phyloP scores from a whole-genome alignment of 2,113 vertebrate genomes.

The Tachycineta bicolor region DNA sequence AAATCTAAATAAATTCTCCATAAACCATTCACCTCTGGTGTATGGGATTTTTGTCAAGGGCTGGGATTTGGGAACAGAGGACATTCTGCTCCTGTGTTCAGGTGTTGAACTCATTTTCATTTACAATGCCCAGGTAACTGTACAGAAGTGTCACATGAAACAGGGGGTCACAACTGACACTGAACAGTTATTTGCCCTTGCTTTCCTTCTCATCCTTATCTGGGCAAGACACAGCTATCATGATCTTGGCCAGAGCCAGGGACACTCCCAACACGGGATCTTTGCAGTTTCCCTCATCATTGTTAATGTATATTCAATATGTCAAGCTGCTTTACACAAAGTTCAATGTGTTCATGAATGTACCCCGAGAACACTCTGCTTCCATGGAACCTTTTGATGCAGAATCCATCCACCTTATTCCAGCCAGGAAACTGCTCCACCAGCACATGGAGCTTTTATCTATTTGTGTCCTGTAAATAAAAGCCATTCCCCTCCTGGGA shows the following conservation, averaged over 20 bases:
- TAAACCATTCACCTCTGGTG: neutral
- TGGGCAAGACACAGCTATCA: neutral
- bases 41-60: neutral
- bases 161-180: neutral
- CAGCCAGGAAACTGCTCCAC: neutral
- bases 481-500: neutral
- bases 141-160: neutral
- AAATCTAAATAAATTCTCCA: neutral
- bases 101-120: neutral
- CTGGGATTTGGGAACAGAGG: neutral
- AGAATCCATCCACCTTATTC: neutral
- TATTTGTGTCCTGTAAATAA: neutral
- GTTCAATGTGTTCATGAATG: neutral
- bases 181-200: neutral
- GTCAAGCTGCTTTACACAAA: slow-evolving; percentile 28
- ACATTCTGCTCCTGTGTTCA: neutral
- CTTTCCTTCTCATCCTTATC: neutral
- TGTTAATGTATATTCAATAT: neutral
- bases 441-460: neutral
- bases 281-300: neutral
- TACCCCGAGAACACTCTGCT: neutral
- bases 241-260: neutral
- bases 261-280: neutral
- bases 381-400: neutral
- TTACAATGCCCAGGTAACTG: neutral